phyloP scores from a whole-genome alignment of 2,113 vertebrate genomes.

The Ranitomeya variabilis region DNA sequence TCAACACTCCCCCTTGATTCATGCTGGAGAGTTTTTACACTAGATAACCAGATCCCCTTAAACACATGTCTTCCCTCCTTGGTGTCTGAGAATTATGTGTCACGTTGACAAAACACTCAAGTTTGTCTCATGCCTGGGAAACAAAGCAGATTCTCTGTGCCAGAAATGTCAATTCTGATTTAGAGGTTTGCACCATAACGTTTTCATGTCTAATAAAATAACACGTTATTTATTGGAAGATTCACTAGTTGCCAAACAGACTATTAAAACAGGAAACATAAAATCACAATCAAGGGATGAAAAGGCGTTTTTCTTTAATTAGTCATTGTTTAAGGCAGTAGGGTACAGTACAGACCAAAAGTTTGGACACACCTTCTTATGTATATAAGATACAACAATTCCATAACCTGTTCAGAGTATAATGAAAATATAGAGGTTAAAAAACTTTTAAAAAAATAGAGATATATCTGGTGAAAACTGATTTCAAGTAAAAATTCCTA shows the following conservation, averaged over 20 bases:
- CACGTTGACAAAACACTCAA: slow-evolving; percentile 53
- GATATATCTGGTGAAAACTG: no score
- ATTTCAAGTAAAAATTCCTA: no score
- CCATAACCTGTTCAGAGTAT: background rate
- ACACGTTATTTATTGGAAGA: slow-evolving; percentile 4
- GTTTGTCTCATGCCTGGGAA: slow-evolving; percentile 48
- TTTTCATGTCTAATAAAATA: slow-evolving; percentile 23
- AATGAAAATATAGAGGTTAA: background rate
- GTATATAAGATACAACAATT: background rate
- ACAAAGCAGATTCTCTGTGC: slow-evolving; percentile 30
- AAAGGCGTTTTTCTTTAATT: background rate
- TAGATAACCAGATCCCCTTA: slow-evolving; percentile 49
- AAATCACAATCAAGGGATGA: background rate
- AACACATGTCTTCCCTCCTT: slow-evolving; percentile 40
- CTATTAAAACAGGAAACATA: slow-evolving; percentile 8
- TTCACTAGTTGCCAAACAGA: background rate
- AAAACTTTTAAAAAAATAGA: background rate
- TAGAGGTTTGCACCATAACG: slow-evolving; percentile 34
- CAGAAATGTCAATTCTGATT: slow-evolving; percentile 41
- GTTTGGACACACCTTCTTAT: no score
- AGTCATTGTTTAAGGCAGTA: background rate
- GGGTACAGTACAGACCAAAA: no score
- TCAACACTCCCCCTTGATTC: slow-evolving; percentile 29
- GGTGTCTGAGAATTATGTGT: slow-evolving; percentile 43
- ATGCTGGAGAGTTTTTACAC: slow-evolving; percentile 26